These are phyloP conservation scores for Heliangelus exortis DNA, from an alignment of 2,797 vertebrate genomes.

Conservation along the genomic window DNA sequence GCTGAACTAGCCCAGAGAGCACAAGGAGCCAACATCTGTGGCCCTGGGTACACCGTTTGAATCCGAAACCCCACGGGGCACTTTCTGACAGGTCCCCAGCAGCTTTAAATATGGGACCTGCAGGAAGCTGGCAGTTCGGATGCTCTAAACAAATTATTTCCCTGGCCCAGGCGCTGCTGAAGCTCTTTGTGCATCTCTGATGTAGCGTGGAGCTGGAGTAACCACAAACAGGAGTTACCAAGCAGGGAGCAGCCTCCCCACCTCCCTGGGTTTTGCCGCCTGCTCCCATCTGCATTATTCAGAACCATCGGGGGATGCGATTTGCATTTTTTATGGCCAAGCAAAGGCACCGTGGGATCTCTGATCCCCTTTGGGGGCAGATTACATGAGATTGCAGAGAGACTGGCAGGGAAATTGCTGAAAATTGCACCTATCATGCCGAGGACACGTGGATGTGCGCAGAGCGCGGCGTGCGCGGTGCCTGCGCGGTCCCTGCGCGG, in stretches of 20 bases:
- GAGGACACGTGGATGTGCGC: background rate
- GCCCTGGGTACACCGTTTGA: background rate
- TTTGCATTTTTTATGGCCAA: slow-evolving; percentile 27
- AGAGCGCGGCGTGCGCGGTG: no score
- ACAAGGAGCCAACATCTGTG: background rate
- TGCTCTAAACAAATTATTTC: background rate
- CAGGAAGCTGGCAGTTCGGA: background rate
- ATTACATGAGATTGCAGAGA: slow-evolving; percentile 1
- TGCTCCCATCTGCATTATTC: slow-evolving; percentile 21
- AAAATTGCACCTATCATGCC: background rate
- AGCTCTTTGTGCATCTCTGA: background rate
- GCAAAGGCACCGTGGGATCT: slow-evolving; percentile 11
- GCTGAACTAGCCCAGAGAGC: background rate
- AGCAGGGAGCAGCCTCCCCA: background rate
- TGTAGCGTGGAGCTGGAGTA: fast-evolving
- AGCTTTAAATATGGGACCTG: background rate
- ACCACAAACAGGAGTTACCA: background rate
- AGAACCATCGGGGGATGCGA: background rate
- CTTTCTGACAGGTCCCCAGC: background rate
- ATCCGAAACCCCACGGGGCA: background rate
- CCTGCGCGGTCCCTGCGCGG: background rate
- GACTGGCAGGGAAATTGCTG: slow-evolving; percentile 40
- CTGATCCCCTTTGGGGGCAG: background rate
- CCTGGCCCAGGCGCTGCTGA: background rate
- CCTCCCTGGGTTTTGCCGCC: background rate